Base-by-base conservation (phyloP, 2,888 invertebrate species). In the Pachydiplax longipennis region DNA sequence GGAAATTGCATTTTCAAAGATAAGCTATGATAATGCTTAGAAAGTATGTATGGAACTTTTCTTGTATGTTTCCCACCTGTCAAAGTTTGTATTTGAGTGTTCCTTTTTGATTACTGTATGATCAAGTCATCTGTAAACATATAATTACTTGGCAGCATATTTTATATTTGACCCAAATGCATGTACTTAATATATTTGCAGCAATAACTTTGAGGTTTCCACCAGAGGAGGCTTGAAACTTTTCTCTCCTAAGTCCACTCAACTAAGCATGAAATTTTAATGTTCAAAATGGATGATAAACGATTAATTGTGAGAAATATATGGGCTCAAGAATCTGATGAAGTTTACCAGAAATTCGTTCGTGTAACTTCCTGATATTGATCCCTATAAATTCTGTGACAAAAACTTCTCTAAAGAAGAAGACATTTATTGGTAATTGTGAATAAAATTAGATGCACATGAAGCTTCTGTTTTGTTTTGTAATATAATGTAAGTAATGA, bases 401-500 rank as follows among this genome's bases (percentile, higher is more conserved):
- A 31, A 73, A 22, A 25, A 73, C 73, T 31, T 31, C 22, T 73
- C 10, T 4, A 2, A 31, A 73, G 8, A 31, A 31, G 73, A 10
- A 73, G 31, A 31, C 31, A 73, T 65, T 25, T n/a, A n/a, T 73
- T 65, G 58, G 87, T 87, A 61, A 35, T 40, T 82, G 83, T 87
- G 87, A 61, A 37, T 87, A n/a, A 87, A 61, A 31, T 15, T 87
- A 87, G 87, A 61, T 87, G 61, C 87, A 58, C 35, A 37, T 37
- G 37, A 61, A 37, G 82, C 61, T 58, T 40, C 31, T 61, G 13
- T 87, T 87, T 87, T 87, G 61, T 87, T 87, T n/a, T 65, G 87
- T 83, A 58, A 58, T 58, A 87, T 61, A 37, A 58, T 87, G 87
- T 87, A 87, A 87, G 35, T 87, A 65, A 87, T 87, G 61, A 37